These are phyloP conservation scores for Eilema caniola DNA, from an alignment of 2,888 invertebrate genomes.

Conservation along the genomic window DNA sequence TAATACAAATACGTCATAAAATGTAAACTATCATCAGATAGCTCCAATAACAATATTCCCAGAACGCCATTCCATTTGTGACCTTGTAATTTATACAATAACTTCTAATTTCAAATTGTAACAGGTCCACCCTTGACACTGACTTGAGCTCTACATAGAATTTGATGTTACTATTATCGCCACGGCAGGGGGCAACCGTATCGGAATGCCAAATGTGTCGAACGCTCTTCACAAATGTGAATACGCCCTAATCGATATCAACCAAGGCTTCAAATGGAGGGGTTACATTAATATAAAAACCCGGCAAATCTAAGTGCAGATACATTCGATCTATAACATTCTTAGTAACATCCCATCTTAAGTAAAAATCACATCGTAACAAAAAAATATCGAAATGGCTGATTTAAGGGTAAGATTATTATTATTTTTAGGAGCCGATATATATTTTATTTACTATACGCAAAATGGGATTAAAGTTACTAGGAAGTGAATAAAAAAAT, in stretches of 20 bases:
- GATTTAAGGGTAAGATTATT: conserved; percentile 53
- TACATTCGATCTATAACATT: conserved; percentile 59
- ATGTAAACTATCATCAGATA: conserved; percentile 2
- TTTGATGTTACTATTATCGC: conserved; percentile 14
- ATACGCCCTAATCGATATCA: conserved; percentile 57
- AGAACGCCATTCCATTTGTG: conserved; percentile 35
- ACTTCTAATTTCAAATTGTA: conserved; percentile 29
- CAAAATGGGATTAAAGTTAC: background rate
- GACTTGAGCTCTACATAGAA: conserved; percentile 27
- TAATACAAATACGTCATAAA: background rate
- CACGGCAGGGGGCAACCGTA: conserved; percentile 63
- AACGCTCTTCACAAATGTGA: conserved; percentile 49
- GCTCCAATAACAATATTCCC: conserved; percentile 18
- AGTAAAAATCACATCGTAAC: conserved; percentile 13
- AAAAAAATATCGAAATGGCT: conserved; percentile 37
- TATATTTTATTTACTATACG: background rate
- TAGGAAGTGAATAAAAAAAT: too few relatives aligned
- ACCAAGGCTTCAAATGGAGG: conserved; percentile 61
- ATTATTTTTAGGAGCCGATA: background rate
- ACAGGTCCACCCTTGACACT: conserved; percentile 15
- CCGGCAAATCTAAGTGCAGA: conserved; percentile 46
- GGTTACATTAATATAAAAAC: conserved; percentile 67
- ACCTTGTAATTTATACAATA: conserved; percentile 33
- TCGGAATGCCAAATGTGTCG: conserved; percentile 54
- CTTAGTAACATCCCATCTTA: conserved; percentile 36